phyloP scores from a whole-genome alignment of 2,113 vertebrate genomes.

The Cathartes aura region DNA sequence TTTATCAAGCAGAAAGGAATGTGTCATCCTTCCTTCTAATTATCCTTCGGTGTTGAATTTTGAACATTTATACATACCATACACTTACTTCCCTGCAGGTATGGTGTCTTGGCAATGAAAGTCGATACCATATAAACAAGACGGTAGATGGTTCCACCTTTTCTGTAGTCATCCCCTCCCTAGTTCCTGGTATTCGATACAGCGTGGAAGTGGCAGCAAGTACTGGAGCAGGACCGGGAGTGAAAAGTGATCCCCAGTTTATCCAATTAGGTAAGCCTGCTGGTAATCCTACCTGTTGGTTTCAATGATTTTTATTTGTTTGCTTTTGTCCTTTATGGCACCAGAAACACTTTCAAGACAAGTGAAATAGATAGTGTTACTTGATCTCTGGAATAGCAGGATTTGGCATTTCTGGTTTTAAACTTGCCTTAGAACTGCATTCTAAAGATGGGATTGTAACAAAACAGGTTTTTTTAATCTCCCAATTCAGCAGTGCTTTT shows the following conservation, averaged over 20 bases:
- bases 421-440: background rate
- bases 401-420: background rate
- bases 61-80: background rate
- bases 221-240: constrained; percentile 90
- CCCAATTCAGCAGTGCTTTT: background rate
- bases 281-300: background rate
- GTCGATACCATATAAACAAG: constrained; percentile 93
- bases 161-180: constrained; percentile 88
- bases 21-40: background rate
- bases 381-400: background rate
- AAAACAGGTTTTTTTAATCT: background rate
- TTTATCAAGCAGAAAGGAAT: background rate
- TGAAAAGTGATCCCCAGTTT: constrained; percentile 90
- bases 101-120: constrained; percentile 98
- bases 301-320: background rate
- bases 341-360: background rate
- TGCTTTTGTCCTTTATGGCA: background rate
- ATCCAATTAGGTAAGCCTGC: constrained; percentile 90
- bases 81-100: constrained; percentile 75
- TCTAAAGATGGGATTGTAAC: background rate
- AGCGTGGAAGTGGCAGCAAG: constrained; percentile 94
- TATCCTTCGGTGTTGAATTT: background rate
- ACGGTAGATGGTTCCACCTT: constrained; percentile 90
- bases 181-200: constrained; percentile 91
- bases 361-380: background rate